phyloP scores from a whole-genome alignment of 2,113 vertebrate genomes.

The Chelonoidis abingdonii region DNA sequence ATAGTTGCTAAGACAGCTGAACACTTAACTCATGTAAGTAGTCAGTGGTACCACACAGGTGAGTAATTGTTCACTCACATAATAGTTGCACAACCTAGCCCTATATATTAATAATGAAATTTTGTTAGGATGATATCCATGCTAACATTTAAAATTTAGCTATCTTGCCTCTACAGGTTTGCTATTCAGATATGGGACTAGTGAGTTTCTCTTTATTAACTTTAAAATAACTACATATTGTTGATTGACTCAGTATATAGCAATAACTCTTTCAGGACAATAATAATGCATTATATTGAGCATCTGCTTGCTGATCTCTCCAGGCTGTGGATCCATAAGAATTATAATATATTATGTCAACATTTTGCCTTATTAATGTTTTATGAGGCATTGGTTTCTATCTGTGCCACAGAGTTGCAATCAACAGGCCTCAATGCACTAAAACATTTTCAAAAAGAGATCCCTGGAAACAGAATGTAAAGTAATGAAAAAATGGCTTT shows the following conservation, averaged over 20 bases:
- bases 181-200: background rate
- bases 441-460: background rate
- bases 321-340: slow-evolving; percentile 1
- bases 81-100: background rate
- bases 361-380: slow-evolving; percentile 21
- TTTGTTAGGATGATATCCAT: background rate
- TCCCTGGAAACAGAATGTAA: background rate
- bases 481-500: background rate
- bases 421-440: background rate
- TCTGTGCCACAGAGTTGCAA: background rate
- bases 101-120: background rate
- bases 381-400: background rate
- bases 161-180: background rate
- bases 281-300: background rate
- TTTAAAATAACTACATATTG: slow-evolving; percentile 40
- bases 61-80: background rate
- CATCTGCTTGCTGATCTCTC: background rate
- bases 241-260: background rate
- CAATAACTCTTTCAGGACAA: slow-evolving; percentile 20
- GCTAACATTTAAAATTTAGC: background rate
- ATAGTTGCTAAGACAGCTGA: background rate
- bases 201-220: background rate
- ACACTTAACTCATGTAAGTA: background rate
- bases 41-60: background rate
- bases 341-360: slow-evolving; percentile 6